Evolutionary conservation across 2,797 vertebrate species (phyloP).

Genomic region (Phylloscopus collybita): DNA sequence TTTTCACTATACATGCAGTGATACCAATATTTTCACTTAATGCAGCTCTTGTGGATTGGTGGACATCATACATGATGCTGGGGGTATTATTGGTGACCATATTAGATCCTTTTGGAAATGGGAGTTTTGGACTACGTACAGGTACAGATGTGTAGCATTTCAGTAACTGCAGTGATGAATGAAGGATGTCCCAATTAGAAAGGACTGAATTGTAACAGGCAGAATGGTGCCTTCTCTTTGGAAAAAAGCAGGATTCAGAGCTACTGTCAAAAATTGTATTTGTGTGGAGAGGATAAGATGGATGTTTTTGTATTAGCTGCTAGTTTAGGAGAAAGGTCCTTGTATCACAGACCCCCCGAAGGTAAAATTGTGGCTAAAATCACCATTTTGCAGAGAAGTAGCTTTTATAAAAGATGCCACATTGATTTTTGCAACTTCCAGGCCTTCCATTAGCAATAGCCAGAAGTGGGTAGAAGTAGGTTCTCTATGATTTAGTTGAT

Average conservation of each 20-base stretch:
- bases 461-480: neutral
- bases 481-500: neutral
- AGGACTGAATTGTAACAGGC: neutral
- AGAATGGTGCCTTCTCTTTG: neutral
- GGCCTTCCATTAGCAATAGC: neutral
- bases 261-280: neutral
- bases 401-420: neutral
- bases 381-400: neutral
- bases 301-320: neutral
- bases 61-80: neutral
- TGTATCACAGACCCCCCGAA: neutral
- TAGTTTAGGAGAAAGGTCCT: neutral
- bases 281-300: neutral
- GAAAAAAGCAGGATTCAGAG: neutral
- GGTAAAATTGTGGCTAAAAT: conserved; percentile 1
- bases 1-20: neutral
- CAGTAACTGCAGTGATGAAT: neutral
- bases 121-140: neutral
- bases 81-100: neutral
- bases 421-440: neutral
- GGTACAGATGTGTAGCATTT: neutral
- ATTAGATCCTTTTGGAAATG: neutral
- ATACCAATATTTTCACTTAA: neutral
- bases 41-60: neutral
- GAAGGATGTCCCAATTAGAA: neutral